These are phyloP conservation scores for Ichneumoninae sp. DNA, from an alignment of 2,888 invertebrate species.

Conservation along the genomic window DNA sequence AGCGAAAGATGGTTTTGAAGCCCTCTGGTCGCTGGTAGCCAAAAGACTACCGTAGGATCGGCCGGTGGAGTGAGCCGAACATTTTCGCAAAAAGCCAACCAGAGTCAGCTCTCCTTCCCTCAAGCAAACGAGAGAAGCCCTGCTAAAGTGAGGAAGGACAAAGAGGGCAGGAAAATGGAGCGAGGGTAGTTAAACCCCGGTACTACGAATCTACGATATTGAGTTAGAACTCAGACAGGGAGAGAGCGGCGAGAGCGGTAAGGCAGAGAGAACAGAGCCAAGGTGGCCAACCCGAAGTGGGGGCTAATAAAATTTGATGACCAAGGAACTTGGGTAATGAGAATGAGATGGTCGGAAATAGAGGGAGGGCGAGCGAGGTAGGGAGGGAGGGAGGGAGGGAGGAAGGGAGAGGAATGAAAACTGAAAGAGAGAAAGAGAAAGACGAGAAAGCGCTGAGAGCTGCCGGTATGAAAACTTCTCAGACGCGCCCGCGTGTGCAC, in stretches of 20 bases:
- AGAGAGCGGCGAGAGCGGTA: background rate
- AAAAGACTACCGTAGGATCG: constrained; percentile 18
- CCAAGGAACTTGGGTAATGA: constrained; percentile 82
- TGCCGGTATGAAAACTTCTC: constrained; percentile 80
- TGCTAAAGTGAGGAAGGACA: background rate
- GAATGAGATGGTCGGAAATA: constrained; percentile 74
- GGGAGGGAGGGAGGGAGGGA: constrained; percentile 31
- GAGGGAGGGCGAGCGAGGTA: constrained; percentile 11
- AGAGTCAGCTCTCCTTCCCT: background rate
- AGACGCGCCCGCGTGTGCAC: constrained; percentile 74
- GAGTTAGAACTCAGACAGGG: constrained; percentile 79
- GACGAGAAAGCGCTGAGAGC: constrained; percentile 43
- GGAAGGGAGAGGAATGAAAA: constrained; percentile 23
- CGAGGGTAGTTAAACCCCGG: constrained; percentile 78
- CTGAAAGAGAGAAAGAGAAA: constrained; percentile 20
- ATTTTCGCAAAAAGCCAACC: constrained; percentile 41
- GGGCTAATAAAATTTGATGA: constrained; percentile 84
- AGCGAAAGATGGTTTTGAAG: constrained; percentile 24
- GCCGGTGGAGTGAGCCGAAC: constrained; percentile 14
- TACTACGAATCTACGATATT: constrained; percentile 81
- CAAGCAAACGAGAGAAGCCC: constrained; percentile 5
- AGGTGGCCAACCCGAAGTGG: constrained; percentile 54
- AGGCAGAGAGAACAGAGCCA: constrained; percentile 20
- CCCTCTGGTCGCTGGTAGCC: constrained; percentile 15
- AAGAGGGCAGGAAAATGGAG: constrained; percentile 60